These are phyloP conservation scores for Eremophila alpestris DNA, from an alignment of 2,797 vertebrate genomes.

Conservation along the genomic window DNA sequence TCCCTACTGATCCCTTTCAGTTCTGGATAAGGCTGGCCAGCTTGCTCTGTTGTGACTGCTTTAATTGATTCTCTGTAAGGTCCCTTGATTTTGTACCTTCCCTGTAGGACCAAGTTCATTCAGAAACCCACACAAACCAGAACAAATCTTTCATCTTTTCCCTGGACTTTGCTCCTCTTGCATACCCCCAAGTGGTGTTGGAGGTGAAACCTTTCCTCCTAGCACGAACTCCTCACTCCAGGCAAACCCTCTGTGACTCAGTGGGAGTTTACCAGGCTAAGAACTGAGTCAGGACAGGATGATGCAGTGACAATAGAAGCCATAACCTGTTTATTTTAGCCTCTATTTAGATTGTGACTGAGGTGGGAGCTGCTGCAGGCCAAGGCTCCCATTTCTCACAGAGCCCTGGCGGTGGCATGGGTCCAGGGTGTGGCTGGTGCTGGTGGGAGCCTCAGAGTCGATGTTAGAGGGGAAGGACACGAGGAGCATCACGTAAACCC, in stretches of 20 bases:
- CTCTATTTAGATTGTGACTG: not conserved
- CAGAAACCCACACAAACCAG: not conserved
- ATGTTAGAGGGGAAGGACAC: not conserved
- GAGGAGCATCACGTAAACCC: constrained; percentile 16
- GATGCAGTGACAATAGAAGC: not conserved
- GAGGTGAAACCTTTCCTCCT: not conserved
- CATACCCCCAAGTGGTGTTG: not conserved
- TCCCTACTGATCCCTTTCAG: not conserved
- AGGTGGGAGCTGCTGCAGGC: not conserved
- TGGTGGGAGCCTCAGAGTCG: not conserved
- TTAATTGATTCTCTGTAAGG: not conserved
- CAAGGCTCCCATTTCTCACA: not conserved
- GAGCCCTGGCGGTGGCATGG: not conserved
- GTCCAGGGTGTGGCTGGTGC: not conserved
- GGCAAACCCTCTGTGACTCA: not conserved
- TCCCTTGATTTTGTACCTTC: not conserved
- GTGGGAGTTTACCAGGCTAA: not conserved
- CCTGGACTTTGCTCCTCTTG: not conserved
- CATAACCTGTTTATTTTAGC: constrained; percentile 57
- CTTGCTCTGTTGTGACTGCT: not conserved
- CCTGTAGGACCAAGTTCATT: not conserved
- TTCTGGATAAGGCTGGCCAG: not conserved
- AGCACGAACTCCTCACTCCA: rapidly evolving
- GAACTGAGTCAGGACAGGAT: not conserved
- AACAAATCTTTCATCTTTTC: not conserved